A percentile compares a stretch with the other conserved stretches of the same genome.
phyloP scores from a whole-genome alignment of 2,888 invertebrate species.

The Mesoligia furuncula region DNA sequence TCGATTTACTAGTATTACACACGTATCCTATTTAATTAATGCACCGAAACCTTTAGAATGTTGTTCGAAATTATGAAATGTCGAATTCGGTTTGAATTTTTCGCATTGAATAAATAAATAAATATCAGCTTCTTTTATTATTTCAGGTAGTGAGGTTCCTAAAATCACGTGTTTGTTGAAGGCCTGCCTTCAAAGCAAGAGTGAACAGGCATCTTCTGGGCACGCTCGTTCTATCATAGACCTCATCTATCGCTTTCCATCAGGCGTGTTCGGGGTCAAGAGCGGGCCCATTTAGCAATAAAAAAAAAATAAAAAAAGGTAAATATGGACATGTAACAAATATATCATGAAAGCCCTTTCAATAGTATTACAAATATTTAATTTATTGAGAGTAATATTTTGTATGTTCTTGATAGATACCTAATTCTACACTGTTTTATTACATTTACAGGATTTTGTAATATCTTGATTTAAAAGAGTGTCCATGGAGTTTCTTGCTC shows the following conservation, averaged over 20 bases:
- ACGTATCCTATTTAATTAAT: conserved; percentile 30
- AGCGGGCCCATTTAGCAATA: too few relatives aligned
- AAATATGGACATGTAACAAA: conserved; percentile 29
- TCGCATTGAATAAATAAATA: conserved; percentile 47
- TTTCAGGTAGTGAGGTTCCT: conserved; percentile 12
- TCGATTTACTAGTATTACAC: conserved; percentile 14
- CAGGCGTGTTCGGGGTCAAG: too few relatives aligned
- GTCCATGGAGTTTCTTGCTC: too few relatives aligned
- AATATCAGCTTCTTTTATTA: conserved; percentile 14
- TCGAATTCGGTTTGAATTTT: conserved; percentile 1
- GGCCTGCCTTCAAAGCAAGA: too few relatives aligned
- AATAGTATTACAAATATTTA: conserved; percentile 7
- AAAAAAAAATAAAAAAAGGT: conserved; percentile 23
- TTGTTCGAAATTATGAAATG: conserved; percentile 5
- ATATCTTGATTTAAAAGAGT: too few relatives aligned
- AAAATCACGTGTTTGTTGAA: conserved; percentile 38
- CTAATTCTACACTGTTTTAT: not conserved
- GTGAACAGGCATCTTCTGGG: too few relatives aligned
- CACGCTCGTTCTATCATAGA: too few relatives aligned
- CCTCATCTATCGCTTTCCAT: too few relatives aligned
- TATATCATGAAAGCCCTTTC: conserved; percentile 9
- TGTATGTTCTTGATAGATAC: not conserved
- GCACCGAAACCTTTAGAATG: not conserved
- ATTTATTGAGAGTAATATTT: not conserved
- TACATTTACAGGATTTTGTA: too few relatives aligned